A percentile compares a stretch with the other conserved stretches of the same genome.
These are phyloP conservation scores for Dicyrtomina minuta DNA, from an alignment of 2,888 invertebrate genomes.

Conservation along the genomic window DNA sequence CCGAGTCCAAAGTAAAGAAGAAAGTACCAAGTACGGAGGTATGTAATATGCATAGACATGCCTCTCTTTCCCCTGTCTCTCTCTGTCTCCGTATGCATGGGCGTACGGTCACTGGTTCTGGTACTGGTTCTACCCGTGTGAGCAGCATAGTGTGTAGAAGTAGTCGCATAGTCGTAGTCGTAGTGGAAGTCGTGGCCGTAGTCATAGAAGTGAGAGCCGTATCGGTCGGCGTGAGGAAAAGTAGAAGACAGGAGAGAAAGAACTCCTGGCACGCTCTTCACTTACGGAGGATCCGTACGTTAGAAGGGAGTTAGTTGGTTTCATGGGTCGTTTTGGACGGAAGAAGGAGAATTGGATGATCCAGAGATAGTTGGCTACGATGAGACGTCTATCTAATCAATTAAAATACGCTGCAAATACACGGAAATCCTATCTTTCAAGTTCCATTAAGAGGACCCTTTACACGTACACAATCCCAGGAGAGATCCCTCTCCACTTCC, in stretches of 20 bases:
- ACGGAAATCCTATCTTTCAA: slow-evolving; percentile 54
- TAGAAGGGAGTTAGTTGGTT: slow-evolving; percentile 13
- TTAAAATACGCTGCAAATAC: slow-evolving; percentile 54
- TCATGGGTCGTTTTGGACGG: slow-evolving; percentile 22
- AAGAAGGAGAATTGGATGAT: slow-evolving; percentile 37
- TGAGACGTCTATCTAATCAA: slow-evolving; percentile 54
- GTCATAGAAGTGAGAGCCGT: background rate
- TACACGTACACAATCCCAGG: slow-evolving; percentile 49
- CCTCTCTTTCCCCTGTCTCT: no score
- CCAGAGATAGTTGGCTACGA: slow-evolving; percentile 41
- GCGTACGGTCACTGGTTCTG: no score
- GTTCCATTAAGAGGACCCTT: slow-evolving; percentile 54
- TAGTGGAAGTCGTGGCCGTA: background rate
- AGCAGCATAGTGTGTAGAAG: no score
- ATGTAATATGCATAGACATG: no score
- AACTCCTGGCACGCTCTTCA: slow-evolving; percentile 8
- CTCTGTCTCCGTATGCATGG: no score
- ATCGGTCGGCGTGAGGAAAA: slow-evolving; percentile 10
- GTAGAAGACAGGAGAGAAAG: slow-evolving; percentile 9
- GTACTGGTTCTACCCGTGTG: no score
- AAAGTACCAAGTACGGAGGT: no score
- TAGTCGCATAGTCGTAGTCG: background rate
- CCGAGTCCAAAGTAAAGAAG: no score
- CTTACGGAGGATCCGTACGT: slow-evolving; percentile 24
- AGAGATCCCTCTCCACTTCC: slow-evolving; percentile 35